Evolutionary conservation across 2,888 invertebrate genomes (phyloP).

Genomic region (Cryptophagus acutangulus): DNA sequence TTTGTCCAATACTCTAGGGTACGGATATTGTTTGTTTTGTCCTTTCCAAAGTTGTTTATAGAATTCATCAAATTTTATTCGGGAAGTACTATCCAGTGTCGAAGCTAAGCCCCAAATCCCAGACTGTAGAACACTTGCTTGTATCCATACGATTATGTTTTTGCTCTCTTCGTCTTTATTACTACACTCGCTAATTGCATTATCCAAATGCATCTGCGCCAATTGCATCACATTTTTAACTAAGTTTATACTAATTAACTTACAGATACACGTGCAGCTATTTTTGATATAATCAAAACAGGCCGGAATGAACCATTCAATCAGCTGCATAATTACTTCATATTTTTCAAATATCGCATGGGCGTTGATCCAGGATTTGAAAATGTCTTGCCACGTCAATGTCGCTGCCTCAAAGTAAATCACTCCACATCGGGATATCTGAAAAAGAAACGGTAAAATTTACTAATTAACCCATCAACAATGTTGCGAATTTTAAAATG

Average conservation of each 20-base stretch:
- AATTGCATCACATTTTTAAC: slow-evolving; percentile 42
- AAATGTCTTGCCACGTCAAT: slow-evolving; percentile 54
- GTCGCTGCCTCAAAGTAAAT: slow-evolving; percentile 55
- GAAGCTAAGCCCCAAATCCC: slow-evolving; percentile 80
- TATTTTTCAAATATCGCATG: too few relatives aligned
- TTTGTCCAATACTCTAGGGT: slow-evolving; percentile 52
- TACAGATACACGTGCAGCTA: slow-evolving; percentile 38
- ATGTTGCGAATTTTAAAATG: too few relatives aligned
- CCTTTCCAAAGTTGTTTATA: slow-evolving; percentile 44
- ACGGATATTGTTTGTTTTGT: slow-evolving; percentile 43
- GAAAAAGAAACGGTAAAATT: slow-evolving; percentile 19
- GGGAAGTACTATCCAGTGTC: slow-evolving; percentile 47
- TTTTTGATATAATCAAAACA: slow-evolving; percentile 52
- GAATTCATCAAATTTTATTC: slow-evolving; percentile 43
- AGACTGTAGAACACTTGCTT: slow-evolving; percentile 52
- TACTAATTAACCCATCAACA: too few relatives aligned
- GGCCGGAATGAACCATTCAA: slow-evolving; percentile 56
- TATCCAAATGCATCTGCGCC: slow-evolving; percentile 41
- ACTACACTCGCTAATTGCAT: slow-evolving; percentile 34
- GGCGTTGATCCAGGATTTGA: slow-evolving; percentile 49
- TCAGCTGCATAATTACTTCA: slow-evolving; percentile 41
- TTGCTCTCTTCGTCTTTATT: slow-evolving; percentile 44
- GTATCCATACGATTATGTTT: slow-evolving; percentile 50
- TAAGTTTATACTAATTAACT: too few relatives aligned
- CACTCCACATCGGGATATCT: slow-evolving; percentile 59